Conservation (phyloP, 2,888 invertebrate species). For the Nysson spinosus region DNA sequence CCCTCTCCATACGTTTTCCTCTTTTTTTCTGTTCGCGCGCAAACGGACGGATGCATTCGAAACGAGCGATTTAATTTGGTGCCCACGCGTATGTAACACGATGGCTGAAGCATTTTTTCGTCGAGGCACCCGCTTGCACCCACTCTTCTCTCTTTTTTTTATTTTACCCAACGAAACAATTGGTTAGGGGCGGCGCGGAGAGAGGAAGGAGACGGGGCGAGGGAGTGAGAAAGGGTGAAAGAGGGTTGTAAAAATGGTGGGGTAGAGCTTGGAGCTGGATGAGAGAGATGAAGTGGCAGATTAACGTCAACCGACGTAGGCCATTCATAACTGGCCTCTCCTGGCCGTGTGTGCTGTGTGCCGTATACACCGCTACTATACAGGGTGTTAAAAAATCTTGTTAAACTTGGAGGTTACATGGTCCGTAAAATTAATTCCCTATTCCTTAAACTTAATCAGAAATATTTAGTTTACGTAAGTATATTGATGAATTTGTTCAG, state of each 20-base stretch:
- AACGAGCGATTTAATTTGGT: slow-evolving; percentile 61
- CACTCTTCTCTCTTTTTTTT: slow-evolving; percentile 8
- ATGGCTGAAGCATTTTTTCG: slow-evolving; percentile 55
- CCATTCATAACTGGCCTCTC: slow-evolving; percentile 63
- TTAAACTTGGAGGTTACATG: no score
- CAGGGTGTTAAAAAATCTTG: no score
- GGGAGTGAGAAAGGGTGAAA: slow-evolving; percentile 14
- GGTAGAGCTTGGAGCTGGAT: slow-evolving; percentile 53
- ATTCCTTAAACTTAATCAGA: no score
- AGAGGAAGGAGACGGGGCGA: slow-evolving; percentile 21
- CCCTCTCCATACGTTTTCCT: slow-evolving; percentile 2
- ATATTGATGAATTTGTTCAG: no score
- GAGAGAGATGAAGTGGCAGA: slow-evolving; percentile 65
- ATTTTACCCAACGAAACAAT: slow-evolving; percentile 59
- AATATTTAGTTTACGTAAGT: no score
- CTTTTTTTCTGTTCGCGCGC: slow-evolving; percentile 34
- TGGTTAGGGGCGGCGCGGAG: slow-evolving; percentile 46
- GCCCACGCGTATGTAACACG: slow-evolving; percentile 47
- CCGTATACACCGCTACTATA: no score
- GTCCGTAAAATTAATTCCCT: no score
- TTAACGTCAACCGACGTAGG: slow-evolving; percentile 66
- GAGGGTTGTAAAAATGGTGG: slow-evolving; percentile 48
- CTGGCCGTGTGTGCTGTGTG: slow-evolving; percentile 29
- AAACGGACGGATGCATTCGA: slow-evolving; percentile 45
- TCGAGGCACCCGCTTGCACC: slow-evolving; percentile 31